Base-by-base conservation (phyloP, 1,140 invertebrate species). In the Aphidius ervi region DNA sequence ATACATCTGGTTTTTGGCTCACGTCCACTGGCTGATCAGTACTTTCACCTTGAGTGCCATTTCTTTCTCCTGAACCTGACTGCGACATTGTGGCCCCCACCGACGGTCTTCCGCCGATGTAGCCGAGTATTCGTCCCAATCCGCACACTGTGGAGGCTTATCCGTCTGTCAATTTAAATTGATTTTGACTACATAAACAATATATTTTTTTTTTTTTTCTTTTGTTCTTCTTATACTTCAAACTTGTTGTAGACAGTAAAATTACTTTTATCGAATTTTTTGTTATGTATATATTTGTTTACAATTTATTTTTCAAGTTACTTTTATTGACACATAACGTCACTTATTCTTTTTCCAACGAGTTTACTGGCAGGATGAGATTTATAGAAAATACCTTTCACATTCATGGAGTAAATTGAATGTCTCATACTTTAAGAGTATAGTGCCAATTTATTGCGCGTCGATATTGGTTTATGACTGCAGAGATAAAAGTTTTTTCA, bases 31-130 rank as follows among this genome's bases (percentile, higher is more conserved):
- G 70, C 5, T 58, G 65, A 20, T 59, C 65, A 23, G 69, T 60
- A 16, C 8, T 61, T 63, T 72, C 68, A 58, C 61, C 68, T 64
- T 73, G 69, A 60, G 59, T 43, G 16, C 69, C 65, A 60, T 68
- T 70, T 56, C 68, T 54, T n/a, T 70, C 70, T 1, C 68, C 69
- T 7, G 73, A 73, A 8, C 73, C 73, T 5, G 74, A 74, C 60
- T 78, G 74, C 39, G 76, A 78, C 75, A 78, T 78, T 72, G 70
- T 68, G 74, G 72, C 71, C 64, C 68, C 68, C 75, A 78, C 75
- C 77, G 77, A 74, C 71, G 72, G 75, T 68, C 74, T 71, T 61
- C 74, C 76, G 75, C 75, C 77, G 76, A 78, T 78, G 70, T 76
- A 77, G 76, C 76, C 77, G 62, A 79, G 71, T 39, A 79, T 78